phyloP scores from a whole-genome alignment of 2,888 invertebrate genomes.

The Cinara cedri region DNA sequence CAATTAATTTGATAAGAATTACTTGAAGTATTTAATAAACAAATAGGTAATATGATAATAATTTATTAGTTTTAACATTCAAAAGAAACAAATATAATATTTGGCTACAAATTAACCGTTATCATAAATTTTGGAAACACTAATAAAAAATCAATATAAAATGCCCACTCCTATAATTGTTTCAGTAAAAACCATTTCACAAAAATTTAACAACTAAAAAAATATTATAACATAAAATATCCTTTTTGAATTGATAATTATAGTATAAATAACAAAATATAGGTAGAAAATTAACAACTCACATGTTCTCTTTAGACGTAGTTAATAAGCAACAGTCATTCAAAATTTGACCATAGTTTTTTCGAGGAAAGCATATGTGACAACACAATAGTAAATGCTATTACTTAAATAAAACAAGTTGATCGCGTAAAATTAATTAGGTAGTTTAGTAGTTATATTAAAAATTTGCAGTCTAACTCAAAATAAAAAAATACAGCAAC shows the following conservation, averaged over 20 bases:
- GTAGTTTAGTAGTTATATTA: neutral
- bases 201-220: neutral
- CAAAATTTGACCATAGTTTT: constrained; percentile 30
- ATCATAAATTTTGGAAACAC: neutral
- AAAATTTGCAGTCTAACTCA: no score
- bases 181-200: neutral
- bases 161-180: neutral
- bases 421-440: neutral
- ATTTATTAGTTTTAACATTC: no score
- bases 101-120: neutral
- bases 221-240: neutral
- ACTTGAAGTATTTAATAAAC: no score
- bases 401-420: neutral
- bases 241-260: neutral
- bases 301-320: constrained; percentile 13
- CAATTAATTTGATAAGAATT: no score
- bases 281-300: constrained; percentile 3
- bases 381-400: neutral
- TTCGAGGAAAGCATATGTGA: constrained; percentile 13
- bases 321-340: constrained; percentile 9
- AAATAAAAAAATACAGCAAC: neutral
- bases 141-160: neutral
- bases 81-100: neutral
- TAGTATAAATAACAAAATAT: no score
- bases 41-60: no score